A percentile compares a stretch with the other conserved stretches of the same genome.
These are phyloP conservation scores for Rhamphomyia laevipes DNA, from an alignment of 2,888 invertebrate genomes.

Conservation along the genomic window DNA sequence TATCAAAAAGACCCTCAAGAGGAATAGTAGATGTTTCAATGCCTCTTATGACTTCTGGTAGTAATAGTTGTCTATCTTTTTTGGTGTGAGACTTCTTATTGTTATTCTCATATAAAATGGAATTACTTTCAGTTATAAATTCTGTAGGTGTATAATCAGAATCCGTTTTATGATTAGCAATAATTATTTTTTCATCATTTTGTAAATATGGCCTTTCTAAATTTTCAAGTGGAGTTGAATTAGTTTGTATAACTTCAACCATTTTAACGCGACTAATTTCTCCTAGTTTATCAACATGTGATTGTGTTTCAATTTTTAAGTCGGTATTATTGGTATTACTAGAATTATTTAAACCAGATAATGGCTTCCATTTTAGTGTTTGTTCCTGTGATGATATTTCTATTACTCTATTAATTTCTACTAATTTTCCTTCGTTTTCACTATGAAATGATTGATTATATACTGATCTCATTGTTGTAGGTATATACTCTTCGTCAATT, in stretches of 20 bases:
- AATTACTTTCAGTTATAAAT: conserved; percentile 21
- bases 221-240: no score
- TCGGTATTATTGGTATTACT: conserved; percentile 42
- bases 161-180: conserved; percentile 37
- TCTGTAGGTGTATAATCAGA: conserved; percentile 35
- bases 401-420: conserved; percentile 56
- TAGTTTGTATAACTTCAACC: conserved; percentile 51
- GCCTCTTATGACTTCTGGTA: conserved; percentile 32
- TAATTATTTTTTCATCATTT: conserved; percentile 26
- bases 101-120: conserved; percentile 18
- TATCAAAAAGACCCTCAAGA: conserved; percentile 54
- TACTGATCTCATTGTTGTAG: conserved; percentile 13
- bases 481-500: conserved; percentile 18
- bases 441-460: conserved; percentile 15
- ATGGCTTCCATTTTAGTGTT: conserved; percentile 45
- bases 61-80: conserved; percentile 13
- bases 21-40: conserved; percentile 54
- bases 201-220: background rate
- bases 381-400: conserved; percentile 55
- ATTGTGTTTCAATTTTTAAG: conserved; percentile 46
- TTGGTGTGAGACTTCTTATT: background rate
- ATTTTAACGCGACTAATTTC: conserved; percentile 56
- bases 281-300: conserved; percentile 52
- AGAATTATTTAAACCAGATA: conserved; percentile 34
- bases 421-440: conserved; percentile 41